Evolutionary conservation across 92 coral and sea anemone genomes (phyloP), one percentile per base, ranked within the genome.

Genomic region (Zoanthus sociatus): DNA sequence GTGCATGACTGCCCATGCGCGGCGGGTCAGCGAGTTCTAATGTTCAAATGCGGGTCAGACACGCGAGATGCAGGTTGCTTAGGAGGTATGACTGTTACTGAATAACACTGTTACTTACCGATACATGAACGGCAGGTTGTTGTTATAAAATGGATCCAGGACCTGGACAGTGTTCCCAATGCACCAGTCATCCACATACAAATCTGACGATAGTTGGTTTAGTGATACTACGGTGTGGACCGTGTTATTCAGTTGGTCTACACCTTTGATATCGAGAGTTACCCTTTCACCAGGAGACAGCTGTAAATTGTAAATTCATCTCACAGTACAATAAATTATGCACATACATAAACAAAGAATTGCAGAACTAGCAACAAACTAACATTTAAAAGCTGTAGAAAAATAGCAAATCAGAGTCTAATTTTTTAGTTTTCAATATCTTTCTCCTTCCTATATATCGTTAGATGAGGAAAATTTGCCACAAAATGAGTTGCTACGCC

Each of bases 261-360:
- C 78, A 46, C 93, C 99, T 47, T 87, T 81, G 10, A 96, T 90
- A 26, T 95, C 76, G 13, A 96, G 71, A 13, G 89, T 71, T 3
- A 78, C 20, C 30, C 82, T 86, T 83, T 96, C 99, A 4, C 99
- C 99, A 71, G 99, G 99, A 17, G 91, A 92, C 11, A 95, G 86
- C 99, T 96, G 86, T 30, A 58, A 67, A 58, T 15, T 11, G 15
- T 67, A 46, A 56, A 8, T 31, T 11, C n/a, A 14, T 5, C 64
- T 56, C 5, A 56, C 64, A 13, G 64, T 13, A 4, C 2, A 12
- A 37, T 37, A 37, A 0, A 37, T 37, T 4, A 37, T 37, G 4
- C 2, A 37, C 42, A 37, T 37, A 37, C 42, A 37, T 37, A 37
- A 37, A 37, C 4, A 37, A 37, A 37, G 42, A 0, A 37, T 37